Evolutionary conservation across 2,888 invertebrate species (phyloP), one percentile per base, ranked within the genome.

Genomic region (Drosophila pseudotakahashii): DNA sequence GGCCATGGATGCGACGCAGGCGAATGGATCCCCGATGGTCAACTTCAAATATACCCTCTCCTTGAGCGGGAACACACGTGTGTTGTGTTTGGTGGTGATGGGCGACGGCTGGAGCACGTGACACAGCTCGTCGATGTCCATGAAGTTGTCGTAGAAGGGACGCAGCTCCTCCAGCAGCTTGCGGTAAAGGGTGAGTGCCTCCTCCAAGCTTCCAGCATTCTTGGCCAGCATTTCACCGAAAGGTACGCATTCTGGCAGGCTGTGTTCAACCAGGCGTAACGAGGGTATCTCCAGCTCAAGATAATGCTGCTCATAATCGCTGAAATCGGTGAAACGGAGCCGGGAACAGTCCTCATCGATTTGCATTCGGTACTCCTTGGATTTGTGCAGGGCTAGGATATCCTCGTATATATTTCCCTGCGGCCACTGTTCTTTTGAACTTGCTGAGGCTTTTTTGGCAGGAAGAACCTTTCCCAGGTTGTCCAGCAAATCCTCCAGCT

Each of bases 111-210:
- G 90, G 37, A 92, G 84, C 1, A 92, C 91, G 73, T 89, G 86
- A 34, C 92, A 92, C 13, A 92, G 67, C 34, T 92, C 91, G 74
- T 92, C 92, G 11, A 92, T 91, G 41, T 89, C 88, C 7, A 77
- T 64, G 23, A 90, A 91, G 50, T 89, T 87, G 1, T 81, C 82
- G 62, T 92, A 92, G 55, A 92, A 92, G 0, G 89, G 84, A 6
- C 83, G 86, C 30, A 92, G 70, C 10, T 90, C 89, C 11, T 91
- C 89, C 4, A 92, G 62, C 14, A 84, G 64, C 37, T 82, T 90
- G 0, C 71, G 61, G 58, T 88, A 92, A 19, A 88, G 52, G 32
- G 51, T 16, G 6, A 88, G 26, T 0, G 41, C 53, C 9, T 73
- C 73, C 10, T 53, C 61, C 1, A 84, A 57, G 0, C 62, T 51